Evolutionary conservation across 2,888 invertebrate species (phyloP).

Genomic region (Malthinus seriepunctatus): DNA sequence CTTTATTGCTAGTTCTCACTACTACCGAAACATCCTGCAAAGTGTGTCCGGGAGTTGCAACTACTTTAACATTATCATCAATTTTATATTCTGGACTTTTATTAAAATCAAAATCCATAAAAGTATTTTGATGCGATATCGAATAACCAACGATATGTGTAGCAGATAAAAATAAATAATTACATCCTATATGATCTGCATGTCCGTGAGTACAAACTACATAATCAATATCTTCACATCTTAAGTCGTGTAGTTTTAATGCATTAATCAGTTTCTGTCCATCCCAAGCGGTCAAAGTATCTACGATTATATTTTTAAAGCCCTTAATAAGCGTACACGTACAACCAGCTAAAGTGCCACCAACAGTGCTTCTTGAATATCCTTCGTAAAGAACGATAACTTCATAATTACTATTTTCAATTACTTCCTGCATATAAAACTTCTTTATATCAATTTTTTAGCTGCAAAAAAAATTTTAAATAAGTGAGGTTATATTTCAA

Average conservation of each 20-base stretch:
- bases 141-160: conserved; percentile 80
- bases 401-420: conserved; percentile 44
- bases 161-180: conserved; percentile 85
- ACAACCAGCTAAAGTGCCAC: conserved; percentile 74
- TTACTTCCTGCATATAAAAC: too few species aligned
- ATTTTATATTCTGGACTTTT: conserved; percentile 66
- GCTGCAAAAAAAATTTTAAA: too few species aligned
- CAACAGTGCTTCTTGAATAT: conserved; percentile 64
- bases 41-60: conserved; percentile 91
- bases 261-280: conserved; percentile 66
- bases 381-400: conserved; percentile 69
- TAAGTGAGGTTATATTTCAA: too few species aligned
- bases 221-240: conserved; percentile 67
- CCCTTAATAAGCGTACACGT: conserved; percentile 84
- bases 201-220: conserved; percentile 93
- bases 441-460: too few species aligned
- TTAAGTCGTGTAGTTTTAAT: conserved; percentile 58
- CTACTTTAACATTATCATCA: conserved; percentile 68
- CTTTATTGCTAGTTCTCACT: conserved; percentile 65
- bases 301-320: conserved; percentile 79
- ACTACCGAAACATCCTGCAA: conserved; percentile 84
- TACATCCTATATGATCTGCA: conserved; percentile 92
- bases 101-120: conserved; percentile 72
- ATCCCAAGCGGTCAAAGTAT: conserved; percentile 95
- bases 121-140: conserved; percentile 71